Evolutionary conservation across 2,797 vertebrate genomes (phyloP).

Genomic region (Paramormyrops hopkinsi): DNA sequence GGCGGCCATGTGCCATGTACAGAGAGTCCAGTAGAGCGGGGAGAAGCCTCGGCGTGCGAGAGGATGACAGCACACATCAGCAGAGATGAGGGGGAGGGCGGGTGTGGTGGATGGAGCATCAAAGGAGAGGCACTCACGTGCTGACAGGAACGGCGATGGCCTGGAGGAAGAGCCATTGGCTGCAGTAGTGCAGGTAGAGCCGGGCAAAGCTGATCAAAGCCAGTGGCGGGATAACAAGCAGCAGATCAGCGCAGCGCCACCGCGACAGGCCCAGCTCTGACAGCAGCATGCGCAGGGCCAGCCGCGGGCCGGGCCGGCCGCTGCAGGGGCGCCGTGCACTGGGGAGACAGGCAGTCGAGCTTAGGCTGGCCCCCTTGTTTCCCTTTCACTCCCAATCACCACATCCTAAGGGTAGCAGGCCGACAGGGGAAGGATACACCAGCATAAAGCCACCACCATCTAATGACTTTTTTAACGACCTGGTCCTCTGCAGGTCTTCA

Average conservation of each 20-base stretch:
- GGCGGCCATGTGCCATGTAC: neutral
- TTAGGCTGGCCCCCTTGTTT: slow-evolving; percentile 57
- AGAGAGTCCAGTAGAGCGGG: neutral
- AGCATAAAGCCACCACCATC: neutral
- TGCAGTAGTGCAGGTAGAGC: slow-evolving; percentile 88
- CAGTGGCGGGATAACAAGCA: slow-evolving; percentile 65
- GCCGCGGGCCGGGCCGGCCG: slow-evolving; percentile 44
- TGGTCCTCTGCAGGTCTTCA: slow-evolving; percentile 42
- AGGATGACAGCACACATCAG: neutral
- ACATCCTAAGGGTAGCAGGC: neutral
- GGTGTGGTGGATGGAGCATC: slow-evolving; percentile 43
- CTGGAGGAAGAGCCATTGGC: slow-evolving; percentile 89
- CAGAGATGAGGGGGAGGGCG: neutral
- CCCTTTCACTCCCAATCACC: slow-evolving; percentile 56
- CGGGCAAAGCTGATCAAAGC: slow-evolving; percentile 83
- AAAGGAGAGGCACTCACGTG: slow-evolving; percentile 79
- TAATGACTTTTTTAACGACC: slow-evolving; percentile 43
- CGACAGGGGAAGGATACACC: neutral
- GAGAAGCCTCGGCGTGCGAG: slow-evolving; percentile 27
- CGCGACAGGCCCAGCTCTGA: slow-evolving; percentile 65
- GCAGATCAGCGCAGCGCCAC: slow-evolving; percentile 60
- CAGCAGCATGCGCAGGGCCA: slow-evolving; percentile 57
- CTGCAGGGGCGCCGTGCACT: slow-evolving; percentile 38
- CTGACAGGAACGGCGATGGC: slow-evolving; percentile 77
- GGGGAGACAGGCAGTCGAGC: slow-evolving; percentile 28